Base-by-base conservation (phyloP, 30 jellyfish, hydroid and myxozoan genomes). In the Hydractinia echinata region DNA sequence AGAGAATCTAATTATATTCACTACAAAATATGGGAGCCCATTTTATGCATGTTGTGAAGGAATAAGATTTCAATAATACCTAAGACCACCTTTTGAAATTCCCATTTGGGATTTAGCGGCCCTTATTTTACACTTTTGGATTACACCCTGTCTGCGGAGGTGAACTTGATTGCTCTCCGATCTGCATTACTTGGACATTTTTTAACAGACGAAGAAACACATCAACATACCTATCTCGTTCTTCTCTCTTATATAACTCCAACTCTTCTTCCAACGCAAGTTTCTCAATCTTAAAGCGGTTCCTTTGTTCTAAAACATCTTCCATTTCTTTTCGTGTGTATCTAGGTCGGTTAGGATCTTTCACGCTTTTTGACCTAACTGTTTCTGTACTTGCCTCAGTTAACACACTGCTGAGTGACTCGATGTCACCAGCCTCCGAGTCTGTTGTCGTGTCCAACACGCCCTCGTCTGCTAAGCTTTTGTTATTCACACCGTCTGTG, bases 311-410 rank as follows among this genome's bases (percentile, higher is more conserved):
- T 13, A 94, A 88, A 48, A 94, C 95, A 74, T 80, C 93, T 82
- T 94, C 97, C 99, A 94, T 94, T 81, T 94, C 99, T 5, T 84
- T 84, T 68, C 88, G 66, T 8, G 99, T 94, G 71, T 88, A 94
- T 70, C 99, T 79, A 14, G 99, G 99, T 61, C 99, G 86, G 76
- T 94, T 83, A 8, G 99, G 99, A 79, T 94, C 97, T 69, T 94
- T 94, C 80, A 72, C 86, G 55, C 61, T 71, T 4, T 89, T 94
- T 55, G 77, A 55, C 30, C 77, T 66, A 8, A 39, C 72, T 53
- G 54, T 51, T 1, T 6, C 83, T 15, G 52, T 62, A 18, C 53
- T 64, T 55, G 73, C 69, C 48, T 20, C 77, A 10, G 54, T 61
- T 10, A 55, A 5, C 58, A 14, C 76, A 18, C 61, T 39, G 51